phyloP scores from a whole-genome alignment of 35 echinoderm and acorn worm species.

The Acanthaster planci region DNA sequence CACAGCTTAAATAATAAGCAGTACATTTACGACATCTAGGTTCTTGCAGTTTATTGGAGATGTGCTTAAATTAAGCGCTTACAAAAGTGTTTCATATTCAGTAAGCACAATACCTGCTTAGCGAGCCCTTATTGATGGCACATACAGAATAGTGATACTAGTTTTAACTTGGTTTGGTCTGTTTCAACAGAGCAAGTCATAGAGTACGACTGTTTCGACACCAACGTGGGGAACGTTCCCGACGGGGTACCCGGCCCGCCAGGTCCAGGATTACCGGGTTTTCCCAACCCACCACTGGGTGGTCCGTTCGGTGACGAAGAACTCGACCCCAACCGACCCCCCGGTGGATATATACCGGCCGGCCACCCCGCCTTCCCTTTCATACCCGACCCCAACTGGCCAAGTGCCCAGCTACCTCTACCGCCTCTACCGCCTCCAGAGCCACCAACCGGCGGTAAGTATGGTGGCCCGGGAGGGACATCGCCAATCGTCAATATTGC shows the following conservation, averaged over 20 bases:
- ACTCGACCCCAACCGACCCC: not conserved
- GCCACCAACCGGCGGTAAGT: not conserved
- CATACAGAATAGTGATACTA: too few species aligned
- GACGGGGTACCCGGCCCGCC: not conserved
- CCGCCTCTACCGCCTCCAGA: not conserved
- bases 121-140: too few species aligned
- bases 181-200: not conserved
- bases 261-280: not conserved
- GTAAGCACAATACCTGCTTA: too few species aligned
- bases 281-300: not conserved
- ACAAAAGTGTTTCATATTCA: too few species aligned
- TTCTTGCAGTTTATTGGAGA: too few species aligned
- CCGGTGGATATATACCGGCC: not conserved
- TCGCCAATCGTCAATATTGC: too few species aligned
- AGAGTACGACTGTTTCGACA: not conserved
- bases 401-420: not conserved
- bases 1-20: too few species aligned
- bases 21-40: too few species aligned
- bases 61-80: too few species aligned
- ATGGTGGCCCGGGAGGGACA: too few species aligned
- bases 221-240: not conserved
- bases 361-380: slow-evolving; percentile 1
- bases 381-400: slow-evolving; percentile 8
- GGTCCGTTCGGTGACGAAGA: not conserved
- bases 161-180: not conserved